Percentiles rank a stretch among this genome's conserved stretches.
Conservation (phyloP, 2,797 vertebrate species). For the Labeo calbasu region DNA sequence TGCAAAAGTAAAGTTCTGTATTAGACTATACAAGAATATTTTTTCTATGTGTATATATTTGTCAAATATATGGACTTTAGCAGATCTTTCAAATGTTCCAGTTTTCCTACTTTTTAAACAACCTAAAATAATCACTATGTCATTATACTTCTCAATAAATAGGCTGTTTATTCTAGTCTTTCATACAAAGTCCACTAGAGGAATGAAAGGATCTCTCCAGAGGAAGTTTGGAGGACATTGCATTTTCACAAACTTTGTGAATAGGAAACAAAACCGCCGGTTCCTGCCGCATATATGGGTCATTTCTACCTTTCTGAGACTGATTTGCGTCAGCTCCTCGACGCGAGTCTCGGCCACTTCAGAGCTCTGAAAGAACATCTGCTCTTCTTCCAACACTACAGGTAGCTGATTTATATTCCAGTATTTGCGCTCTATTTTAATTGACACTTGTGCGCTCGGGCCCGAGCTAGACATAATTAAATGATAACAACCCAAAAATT, state of each 20-base stretch:
- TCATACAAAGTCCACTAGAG: not conserved
- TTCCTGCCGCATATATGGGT: not conserved
- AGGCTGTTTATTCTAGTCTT: not conserved
- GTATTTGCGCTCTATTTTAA: not conserved
- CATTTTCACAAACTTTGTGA: slow-evolving; percentile 5
- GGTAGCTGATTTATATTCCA: slow-evolving; percentile 2
- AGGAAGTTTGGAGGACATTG: not conserved
- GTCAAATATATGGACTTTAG: not conserved
- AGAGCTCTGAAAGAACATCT: not conserved
- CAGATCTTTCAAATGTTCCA: not conserved
- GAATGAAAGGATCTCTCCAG: not conserved
- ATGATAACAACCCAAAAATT: slow-evolving; percentile 38
- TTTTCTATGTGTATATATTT: not conserved
- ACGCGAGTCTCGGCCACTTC: not conserved
- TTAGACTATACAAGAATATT: not conserved
- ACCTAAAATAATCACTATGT: not conserved
- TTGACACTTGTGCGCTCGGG: not conserved
- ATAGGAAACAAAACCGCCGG: not conserved
- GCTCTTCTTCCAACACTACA: slow-evolving; percentile 3
- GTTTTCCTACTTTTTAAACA: not conserved
- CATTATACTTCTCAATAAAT: not conserved
- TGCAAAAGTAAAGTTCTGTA: not conserved
- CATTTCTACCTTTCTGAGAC: not conserved
- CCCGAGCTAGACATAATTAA: slow-evolving; percentile 30
- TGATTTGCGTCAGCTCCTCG: not conserved